Evolutionary conservation across 2,113 vertebrate genomes (phyloP), one percentile per base, ranked within the genome.

Genomic region (Brachyistius frenatus): DNA sequence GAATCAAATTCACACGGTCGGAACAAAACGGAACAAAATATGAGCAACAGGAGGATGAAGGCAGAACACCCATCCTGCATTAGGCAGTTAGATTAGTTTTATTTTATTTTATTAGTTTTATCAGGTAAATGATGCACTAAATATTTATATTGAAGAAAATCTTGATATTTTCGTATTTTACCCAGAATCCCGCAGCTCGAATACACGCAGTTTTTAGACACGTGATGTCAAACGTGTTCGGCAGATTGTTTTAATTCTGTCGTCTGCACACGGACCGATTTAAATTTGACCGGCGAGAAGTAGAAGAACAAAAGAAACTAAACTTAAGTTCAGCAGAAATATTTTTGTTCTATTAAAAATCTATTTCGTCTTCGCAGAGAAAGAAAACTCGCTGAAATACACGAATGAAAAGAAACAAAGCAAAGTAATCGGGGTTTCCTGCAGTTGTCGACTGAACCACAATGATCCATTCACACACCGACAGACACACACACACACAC

Each of bases 301-400:
- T 14, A 30, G 10, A 9, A 44, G 41, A 74, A 64, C 7, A 44
- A 16, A 44, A 16, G 13, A n/a, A 73, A 41, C 15, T 23, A 64
- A 14, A 64, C n/a, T 4, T 16, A 56, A 56, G 60, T 14, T 75
- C 35, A 61, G 58, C 5, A 50, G 60, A 70, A 76, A 72, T 67
- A 64, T 67, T 4, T 75, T 39, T 66, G 13, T 65, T 23, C 7
- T 4, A 35, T 58, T 63, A 37, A 13, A 63, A 55, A 41, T 15
- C 37, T 35, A 30, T 0, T 32, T 50, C 1, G 0, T 41, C 16
- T 47, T 0, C 14, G 32, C 30, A 39, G 9, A 53, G 10, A 23
- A 23, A 69, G 5, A 4, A 44, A 44, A 44, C 7, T 41, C 39
- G 2, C 7, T 41, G 10, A 41, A 41, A 10, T 9, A 41, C 2